Percentiles rank a stretch among this genome's conserved stretches.
Conservation (phyloP, 2,797 vertebrate genomes). For the Enteromius afrohamiltoni region DNA sequence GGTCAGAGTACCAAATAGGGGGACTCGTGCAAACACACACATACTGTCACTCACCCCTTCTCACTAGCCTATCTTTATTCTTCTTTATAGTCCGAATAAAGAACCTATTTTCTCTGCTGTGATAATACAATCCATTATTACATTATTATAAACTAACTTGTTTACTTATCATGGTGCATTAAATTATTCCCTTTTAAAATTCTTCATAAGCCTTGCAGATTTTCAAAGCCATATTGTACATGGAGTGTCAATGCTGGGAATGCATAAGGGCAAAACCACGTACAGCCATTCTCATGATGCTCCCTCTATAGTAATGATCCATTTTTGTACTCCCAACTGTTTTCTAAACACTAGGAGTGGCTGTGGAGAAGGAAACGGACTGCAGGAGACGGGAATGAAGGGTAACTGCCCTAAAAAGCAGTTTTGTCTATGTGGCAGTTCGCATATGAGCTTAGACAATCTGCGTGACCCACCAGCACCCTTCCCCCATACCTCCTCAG, state of each 20-base stretch:
- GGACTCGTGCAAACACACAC: not conserved
- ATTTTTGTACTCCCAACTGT: not conserved
- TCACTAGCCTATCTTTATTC: not conserved
- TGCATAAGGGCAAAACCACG: not conserved
- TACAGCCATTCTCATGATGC: not conserved
- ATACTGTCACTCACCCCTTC: not conserved
- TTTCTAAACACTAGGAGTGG: constrained; percentile 2
- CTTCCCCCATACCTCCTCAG: constrained; percentile 43
- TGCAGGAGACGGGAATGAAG: not conserved
- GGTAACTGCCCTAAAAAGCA: constrained; percentile 18
- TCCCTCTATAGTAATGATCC: constrained; percentile 1
- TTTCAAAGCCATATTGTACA: constrained; percentile 3
- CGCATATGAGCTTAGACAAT: constrained; percentile 5
- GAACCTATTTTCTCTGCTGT: not conserved
- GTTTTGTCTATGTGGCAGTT: constrained; percentile 39
- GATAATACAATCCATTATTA: not conserved
- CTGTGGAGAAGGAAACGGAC: not conserved
- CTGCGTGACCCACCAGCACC: constrained; percentile 33
- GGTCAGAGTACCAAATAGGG: constrained; percentile 68
- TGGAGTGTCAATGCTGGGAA: not conserved
- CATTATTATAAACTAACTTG: not conserved
- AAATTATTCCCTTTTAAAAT: not conserved
- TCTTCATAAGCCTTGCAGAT: not conserved
- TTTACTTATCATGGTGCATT: not conserved
- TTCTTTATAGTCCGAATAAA: not conserved